Evolutionary conservation across 2,113 vertebrate genomes (phyloP).

Genomic region (Caranx ignobilis): DNA sequence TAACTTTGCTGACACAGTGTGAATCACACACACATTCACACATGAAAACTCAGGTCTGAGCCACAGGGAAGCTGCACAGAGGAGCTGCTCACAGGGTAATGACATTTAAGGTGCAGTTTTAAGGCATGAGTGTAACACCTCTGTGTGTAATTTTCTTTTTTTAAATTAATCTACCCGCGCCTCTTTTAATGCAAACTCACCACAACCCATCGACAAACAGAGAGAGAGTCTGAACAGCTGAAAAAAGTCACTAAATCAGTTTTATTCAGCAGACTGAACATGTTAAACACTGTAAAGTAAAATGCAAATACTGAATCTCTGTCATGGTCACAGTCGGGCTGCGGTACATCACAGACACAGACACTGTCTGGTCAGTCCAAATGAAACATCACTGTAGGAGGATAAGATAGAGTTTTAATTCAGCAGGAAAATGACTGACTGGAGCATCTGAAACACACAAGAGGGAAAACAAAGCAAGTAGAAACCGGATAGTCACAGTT

Average conservation of each 20-base stretch:
- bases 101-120: background rate
- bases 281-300: background rate
- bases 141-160: no score
- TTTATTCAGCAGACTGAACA: constrained; percentile 35
- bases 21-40: background rate
- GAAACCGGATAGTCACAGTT: background rate
- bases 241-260: background rate
- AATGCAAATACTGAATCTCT: background rate
- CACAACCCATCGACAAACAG: background rate
- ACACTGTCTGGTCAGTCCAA: background rate
- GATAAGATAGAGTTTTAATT: constrained; percentile 5
- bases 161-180: no score
- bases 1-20: constrained; percentile 43
- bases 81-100: constrained; percentile 21
- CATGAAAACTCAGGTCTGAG: background rate
- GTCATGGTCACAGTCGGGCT: background rate
- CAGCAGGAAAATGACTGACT: constrained; percentile 11
- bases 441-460: background rate
- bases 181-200: no score
- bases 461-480: background rate
- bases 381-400: background rate
- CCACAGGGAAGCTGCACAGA: background rate
- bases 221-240: background rate
- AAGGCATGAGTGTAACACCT: background rate
- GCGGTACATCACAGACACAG: background rate